Conservation (phyloP, 2,797 vertebrate species). For the Coendou prehensilis region DNA sequence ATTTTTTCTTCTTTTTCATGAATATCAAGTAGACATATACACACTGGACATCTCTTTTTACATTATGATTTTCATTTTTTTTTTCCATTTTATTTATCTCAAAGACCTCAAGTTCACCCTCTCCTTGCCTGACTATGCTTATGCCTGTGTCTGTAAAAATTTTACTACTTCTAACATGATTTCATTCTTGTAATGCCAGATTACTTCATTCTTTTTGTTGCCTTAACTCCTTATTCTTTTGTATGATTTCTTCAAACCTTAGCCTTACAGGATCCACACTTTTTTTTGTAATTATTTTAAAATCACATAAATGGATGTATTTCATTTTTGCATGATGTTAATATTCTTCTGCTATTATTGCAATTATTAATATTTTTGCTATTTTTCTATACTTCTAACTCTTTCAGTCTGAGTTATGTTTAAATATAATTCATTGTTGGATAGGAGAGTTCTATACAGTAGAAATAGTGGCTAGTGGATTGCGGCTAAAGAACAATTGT, state of each 20-base stretch:
- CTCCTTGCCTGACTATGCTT: neutral
- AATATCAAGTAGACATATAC: neutral
- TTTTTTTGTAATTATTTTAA: conserved; percentile 43
- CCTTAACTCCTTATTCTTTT: neutral
- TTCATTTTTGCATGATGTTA: neutral
- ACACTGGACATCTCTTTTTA: neutral
- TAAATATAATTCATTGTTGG: conserved; percentile 14
- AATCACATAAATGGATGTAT: neutral
- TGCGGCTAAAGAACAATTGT: neutral
- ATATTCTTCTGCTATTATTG: neutral
- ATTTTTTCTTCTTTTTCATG: conserved; percentile 1
- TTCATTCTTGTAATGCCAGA: neutral
- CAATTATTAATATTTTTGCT: neutral
- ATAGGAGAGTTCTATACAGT: neutral
- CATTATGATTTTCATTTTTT: neutral
- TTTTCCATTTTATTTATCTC: conserved; percentile 28
- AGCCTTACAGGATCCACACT: neutral
- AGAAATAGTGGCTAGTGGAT: neutral
- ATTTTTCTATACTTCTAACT: neutral
- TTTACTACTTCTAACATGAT: neutral
- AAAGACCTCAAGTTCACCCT: neutral
- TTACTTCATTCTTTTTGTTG: neutral
- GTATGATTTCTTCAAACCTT: conserved; percentile 23
- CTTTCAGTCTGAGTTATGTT: neutral
- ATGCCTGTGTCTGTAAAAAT: neutral